Evolutionary conservation across 64 coral and sea anemone species (phyloP).

Genomic region (Catalaphyllia jardinei): DNA sequence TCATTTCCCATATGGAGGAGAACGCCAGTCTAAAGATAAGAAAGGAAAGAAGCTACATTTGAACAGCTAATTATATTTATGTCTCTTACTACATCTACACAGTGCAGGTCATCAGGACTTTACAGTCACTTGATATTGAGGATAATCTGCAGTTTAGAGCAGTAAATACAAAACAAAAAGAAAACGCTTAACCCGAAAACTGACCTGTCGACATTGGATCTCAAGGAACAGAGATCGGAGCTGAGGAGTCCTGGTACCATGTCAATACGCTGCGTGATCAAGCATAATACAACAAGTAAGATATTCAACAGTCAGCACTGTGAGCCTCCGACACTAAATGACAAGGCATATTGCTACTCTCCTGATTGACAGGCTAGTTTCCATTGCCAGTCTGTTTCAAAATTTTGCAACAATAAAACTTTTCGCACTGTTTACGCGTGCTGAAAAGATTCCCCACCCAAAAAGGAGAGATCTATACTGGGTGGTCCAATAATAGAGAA

Average conservation of each 20-base stretch:
- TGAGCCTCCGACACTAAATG: neutral
- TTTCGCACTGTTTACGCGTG: too few species aligned
- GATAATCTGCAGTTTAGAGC: too few species aligned
- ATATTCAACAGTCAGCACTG: too few species aligned
- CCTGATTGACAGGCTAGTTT: too few species aligned
- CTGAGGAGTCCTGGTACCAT: conserved; percentile 93
- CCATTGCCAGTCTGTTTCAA: too few species aligned
- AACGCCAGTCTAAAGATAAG: conserved; percentile 77
- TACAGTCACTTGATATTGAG: neutral
- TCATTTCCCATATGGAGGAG: conserved; percentile 98
- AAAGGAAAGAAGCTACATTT: neutral
- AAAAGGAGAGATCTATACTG: too few species aligned
- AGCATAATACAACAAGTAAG: neutral
- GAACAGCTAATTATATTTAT: neutral
- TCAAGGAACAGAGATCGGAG: conserved; percentile 92
- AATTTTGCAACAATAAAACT: too few species aligned
- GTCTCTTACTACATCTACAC: too few species aligned
- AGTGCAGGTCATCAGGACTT: neutral
- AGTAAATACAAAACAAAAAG: neutral
- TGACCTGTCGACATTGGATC: conserved; percentile 95
- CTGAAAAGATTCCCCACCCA: too few species aligned
- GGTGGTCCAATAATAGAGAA: neutral
- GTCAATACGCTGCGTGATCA: conserved; percentile 76
- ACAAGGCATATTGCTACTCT: too few species aligned
- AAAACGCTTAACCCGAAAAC: neutral